Percentiles rank a stretch among this genome's conserved stretches.
Evolutionary conservation across 2,888 invertebrate genomes (phyloP).

Genomic region (Nemurella pictetii): DNA sequence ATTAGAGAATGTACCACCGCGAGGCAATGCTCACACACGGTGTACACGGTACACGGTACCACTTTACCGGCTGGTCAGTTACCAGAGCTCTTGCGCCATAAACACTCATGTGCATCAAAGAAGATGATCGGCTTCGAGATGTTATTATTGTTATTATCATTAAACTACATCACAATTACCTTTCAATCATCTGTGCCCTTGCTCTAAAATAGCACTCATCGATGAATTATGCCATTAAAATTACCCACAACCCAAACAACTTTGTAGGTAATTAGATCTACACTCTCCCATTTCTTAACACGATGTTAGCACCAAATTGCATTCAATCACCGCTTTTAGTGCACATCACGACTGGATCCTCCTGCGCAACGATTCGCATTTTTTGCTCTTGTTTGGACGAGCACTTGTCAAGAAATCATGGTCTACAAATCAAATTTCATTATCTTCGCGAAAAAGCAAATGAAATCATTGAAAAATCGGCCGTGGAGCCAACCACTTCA

Average conservation of each 20-base stretch:
- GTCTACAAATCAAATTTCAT: neutral
- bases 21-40: neutral
- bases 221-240: neutral
- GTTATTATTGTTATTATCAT: neutral
- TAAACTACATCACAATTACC: neutral
- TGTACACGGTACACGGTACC: neutral
- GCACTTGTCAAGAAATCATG: neutral
- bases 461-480: neutral
- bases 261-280: neutral
- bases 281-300: neutral
- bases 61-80: neutral
- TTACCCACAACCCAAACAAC: neutral
- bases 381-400: too few relatives aligned
- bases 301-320: neutral
- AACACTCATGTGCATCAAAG: neutral
- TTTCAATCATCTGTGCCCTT: neutral
- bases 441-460: neutral
- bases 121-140: neutral
- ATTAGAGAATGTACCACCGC: conserved; percentile 16
- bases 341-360: neutral
- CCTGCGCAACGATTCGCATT: neutral
- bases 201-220: neutral
- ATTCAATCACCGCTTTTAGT: neutral
- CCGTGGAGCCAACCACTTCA: neutral
- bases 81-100: neutral